phyloP scores from a whole-genome alignment of 2,888 invertebrate genomes.

The Ophioninae sp. region DNA sequence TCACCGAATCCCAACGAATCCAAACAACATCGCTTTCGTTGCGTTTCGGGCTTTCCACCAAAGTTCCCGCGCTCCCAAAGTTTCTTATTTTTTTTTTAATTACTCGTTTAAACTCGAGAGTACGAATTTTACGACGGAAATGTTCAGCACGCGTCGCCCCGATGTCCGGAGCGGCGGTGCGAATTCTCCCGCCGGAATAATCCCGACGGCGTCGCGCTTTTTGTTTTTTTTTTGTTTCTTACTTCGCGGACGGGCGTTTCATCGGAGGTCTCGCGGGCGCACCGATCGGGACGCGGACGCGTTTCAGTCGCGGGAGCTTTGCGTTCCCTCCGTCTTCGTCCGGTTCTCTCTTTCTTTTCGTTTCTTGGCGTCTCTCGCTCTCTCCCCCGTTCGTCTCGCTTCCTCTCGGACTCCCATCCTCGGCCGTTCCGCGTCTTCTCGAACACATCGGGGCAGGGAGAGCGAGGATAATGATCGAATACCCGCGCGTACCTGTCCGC shows the following conservation, averaged over 20 bases:
- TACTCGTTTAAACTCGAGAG: too few relatives aligned
- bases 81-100: too few relatives aligned
- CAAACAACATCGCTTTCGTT: too few relatives aligned
- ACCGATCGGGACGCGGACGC: constrained; percentile 61
- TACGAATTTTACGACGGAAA: not conserved
- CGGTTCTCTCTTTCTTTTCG: constrained; percentile 2
- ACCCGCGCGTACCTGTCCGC: constrained; percentile 58
- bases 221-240: constrained; percentile 41
- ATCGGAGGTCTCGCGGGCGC: constrained; percentile 63
- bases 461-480: constrained; percentile 60
- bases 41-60: too few relatives aligned
- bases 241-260: constrained; percentile 69
- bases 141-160: not conserved
- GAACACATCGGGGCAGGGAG: constrained; percentile 48
- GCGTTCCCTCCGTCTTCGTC: constrained; percentile 39
- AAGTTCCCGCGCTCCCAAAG: too few relatives aligned
- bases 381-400: constrained; percentile 1
- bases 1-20: too few relatives aligned
- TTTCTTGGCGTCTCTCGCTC: constrained; percentile 9
- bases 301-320: constrained; percentile 34
- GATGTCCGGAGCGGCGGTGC: constrained; percentile 41
- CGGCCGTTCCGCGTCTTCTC: constrained; percentile 34
- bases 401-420: not conserved
- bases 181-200: constrained; percentile 66
- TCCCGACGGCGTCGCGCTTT: constrained; percentile 72